Evolutionary conservation across 2,113 vertebrate species (phyloP), one percentile per base, ranked within the genome.

Genomic region (Mungos mungo): DNA sequence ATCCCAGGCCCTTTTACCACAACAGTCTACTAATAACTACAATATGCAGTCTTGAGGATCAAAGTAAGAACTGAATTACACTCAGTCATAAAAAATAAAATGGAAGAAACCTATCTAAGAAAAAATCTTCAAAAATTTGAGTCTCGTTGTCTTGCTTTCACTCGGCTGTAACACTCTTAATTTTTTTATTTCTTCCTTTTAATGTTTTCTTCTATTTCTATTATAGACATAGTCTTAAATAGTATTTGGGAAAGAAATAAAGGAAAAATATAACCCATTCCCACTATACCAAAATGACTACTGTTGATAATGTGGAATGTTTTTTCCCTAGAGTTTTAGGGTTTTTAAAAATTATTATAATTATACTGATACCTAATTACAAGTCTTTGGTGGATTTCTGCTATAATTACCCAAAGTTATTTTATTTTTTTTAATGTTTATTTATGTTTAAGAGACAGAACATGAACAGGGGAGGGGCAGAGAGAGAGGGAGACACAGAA

Each of bases 21-120:
- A 5, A 66, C 18, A 52, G 27, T 35, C 63, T 76, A 38, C 50
- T 65, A 92, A 90, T 76, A 94, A 80, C 35, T 65, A 29, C 81
- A 88, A 47, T 35, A 72, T 38, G 31, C 18, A 69, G 7, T 41
- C 72, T 79, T 0, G 5, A 45, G 76, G 38, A 83, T 93, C 27
- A 69, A 83, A 21, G 41, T 72, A 89, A 90, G 35, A 81, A 92
- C 5, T 69, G 21, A 9, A 88, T 65, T 85, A 65, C 76, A 66
- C 18, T 90, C 68, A 52, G 23, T 38, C 31, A 93, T 71, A n/a
- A 54, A 96, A 81, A 71, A 80, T n/a, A 41, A 94, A 90, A 95
- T 4, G 23, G 80, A 87, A 83, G 41, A 80, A 97, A 88, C 0
- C 35, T 50, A 23, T 14, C 60, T 45, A 69, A 38, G n/a, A 92